A percentile compares a stretch with the other conserved stretches of the same genome.
Conservation (phyloP, 2,888 invertebrate genomes). For the Drosophila prostipennis region DNA sequence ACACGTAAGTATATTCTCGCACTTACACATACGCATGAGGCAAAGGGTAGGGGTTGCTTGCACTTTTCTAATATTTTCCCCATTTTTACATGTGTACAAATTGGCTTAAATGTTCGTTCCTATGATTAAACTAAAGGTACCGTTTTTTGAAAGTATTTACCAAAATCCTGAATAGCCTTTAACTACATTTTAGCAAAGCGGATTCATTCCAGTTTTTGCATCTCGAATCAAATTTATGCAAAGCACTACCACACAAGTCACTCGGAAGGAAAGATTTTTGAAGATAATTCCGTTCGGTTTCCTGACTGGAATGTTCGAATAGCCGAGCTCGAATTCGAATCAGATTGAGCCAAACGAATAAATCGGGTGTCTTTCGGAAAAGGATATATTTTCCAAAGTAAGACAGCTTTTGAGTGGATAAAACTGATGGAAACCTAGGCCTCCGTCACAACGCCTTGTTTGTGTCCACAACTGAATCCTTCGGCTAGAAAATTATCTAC, state of each 20-base stretch:
- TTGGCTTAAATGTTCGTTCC: not conserved
- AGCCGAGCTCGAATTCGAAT: not conserved
- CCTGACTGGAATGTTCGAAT: not conserved
- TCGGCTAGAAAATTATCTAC: conserved; percentile 40
- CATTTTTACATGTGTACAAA: conserved; percentile 5
- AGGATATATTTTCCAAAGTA: not conserved
- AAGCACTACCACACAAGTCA: conserved; percentile 1
- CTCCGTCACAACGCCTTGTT: not conserved
- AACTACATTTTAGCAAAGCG: not conserved
- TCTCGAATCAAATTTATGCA: not conserved
- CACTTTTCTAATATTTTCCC: conserved; percentile 7
- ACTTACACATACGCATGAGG: conserved; percentile 7
- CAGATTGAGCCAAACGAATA: not conserved
- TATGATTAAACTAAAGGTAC: not conserved
- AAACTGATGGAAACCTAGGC: conserved; percentile 8
- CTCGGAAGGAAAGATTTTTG: not conserved
- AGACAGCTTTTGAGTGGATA: not conserved
- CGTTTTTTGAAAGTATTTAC: not conserved
- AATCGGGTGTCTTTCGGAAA: not conserved
- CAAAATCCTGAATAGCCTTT: not conserved
- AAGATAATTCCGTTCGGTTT: not conserved
- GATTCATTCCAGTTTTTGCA: not conserved
- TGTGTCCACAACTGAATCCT: conserved; percentile 20
- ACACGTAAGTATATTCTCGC: not conserved
- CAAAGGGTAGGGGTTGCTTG: conserved; percentile 16